Base-by-base conservation (phyloP, 2,113 vertebrate species). In the Xiphias gladius region DNA sequence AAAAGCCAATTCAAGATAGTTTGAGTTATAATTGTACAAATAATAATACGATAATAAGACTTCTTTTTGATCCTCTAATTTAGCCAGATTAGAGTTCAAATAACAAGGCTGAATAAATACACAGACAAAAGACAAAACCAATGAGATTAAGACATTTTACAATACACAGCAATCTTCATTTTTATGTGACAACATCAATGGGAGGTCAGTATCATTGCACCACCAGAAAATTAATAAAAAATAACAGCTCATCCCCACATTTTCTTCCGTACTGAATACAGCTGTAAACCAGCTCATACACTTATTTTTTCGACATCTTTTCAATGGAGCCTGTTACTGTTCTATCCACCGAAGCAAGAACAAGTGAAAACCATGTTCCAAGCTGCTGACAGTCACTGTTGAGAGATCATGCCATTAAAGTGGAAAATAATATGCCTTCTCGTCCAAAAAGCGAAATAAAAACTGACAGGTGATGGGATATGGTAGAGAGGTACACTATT, bases 341-440 rank as follows among this genome's bases (percentile, higher is more conserved):
- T 67, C 76, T 65, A 76, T 83, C 73, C 64, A 76, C 72, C 85
- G 70, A 88, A 85, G 86, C 74, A 82, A 75, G 67, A 57, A 79
- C 76, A 86, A 72, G 78, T 75, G 54, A 89, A 89, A 91, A 76
- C 17, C 61, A 43, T 65, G 87, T 77, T 82, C 52, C 58, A 50
- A 73, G 74, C 72, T 89, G 81, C 83, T 86, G 91, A 90, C 88
- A 90, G 88, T 88, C 73, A 65, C 76, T 79, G 82, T 79, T 79
- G 67, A 92, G 70, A 89, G 78, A 89, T 91, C 68, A 77, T 89
- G 66, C 86, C 76, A 84, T 91, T 87, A 90, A 86, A 91, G 73
- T 89, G 86, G 82, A 92, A 93, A 92, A 91, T 90, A 86, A 93
- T 90, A 90, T 71, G 84, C 65, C 73, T 92, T 81, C 67, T 52